Base-by-base conservation (phyloP, 2,888 invertebrate genomes). In the Sarcophaga subvicina region DNA sequence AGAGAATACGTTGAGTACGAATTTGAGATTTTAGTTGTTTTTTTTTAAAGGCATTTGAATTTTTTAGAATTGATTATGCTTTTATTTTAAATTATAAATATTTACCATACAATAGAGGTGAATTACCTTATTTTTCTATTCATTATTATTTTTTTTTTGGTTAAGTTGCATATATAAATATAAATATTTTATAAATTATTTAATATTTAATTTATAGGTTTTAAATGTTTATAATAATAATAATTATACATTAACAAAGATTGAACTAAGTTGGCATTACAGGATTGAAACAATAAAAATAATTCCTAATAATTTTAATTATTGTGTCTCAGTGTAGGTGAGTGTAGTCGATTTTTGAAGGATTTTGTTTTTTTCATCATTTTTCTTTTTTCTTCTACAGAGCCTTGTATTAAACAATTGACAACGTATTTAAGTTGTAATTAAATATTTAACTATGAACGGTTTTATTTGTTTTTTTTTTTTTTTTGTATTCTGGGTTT, bases 181-280 rank as follows among this genome's bases (percentile, higher is more conserved):
- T 37, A 37, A 37, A 37, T 37, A 37, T 37, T 37, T 37, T 10
- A 37, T 37, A 37, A 37, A 37, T 37, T 37, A 37, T 37, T 37
- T 37, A 37, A 37, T 37, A 10, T 37, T 37, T 37, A 1, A 10
- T 37, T 10, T 37, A 37, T 37, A 37, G 37, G 6, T 37, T 37
- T 37, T 37, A 37, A 37, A 37, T 37, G 8, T 37, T 37, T 8
- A 37, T 37, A 37, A 37, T 37, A 27, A 27, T 27, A 37, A 49
- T 49, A 14, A 27, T 66, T 25, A 14, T 77, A 59, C 11, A 49
- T 6, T 67, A 83, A 78, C 60, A 54, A 37, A 67, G 12, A 78
- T 83, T 83, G 47, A 83, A 83, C 83, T 83, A 78, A 78, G 72
- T 83, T 83, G 83, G 83, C 83, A 83, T 75, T 75, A 54, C 60